Evolutionary conservation across 2,113 vertebrate species (phyloP).

Genomic region (Cololabis saira): DNA sequence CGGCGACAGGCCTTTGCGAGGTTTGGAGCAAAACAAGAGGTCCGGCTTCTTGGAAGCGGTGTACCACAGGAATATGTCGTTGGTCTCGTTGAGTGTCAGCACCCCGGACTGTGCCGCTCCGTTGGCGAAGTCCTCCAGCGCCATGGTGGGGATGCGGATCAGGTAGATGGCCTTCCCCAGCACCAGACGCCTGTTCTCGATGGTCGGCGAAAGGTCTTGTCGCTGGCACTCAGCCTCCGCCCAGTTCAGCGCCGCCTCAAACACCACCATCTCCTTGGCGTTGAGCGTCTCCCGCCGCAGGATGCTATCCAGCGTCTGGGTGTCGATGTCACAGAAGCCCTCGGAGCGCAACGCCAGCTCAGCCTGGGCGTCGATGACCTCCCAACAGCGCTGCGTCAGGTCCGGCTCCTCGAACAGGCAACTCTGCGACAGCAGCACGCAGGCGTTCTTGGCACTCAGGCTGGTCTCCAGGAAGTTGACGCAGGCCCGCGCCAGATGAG

Average conservation of each 20-base stretch:
- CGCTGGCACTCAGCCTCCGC: slow-evolving; percentile 95
- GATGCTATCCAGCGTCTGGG: slow-evolving; percentile 94
- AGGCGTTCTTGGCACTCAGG: slow-evolving; percentile 96
- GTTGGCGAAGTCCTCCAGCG: slow-evolving; percentile 95
- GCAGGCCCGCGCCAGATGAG: slow-evolving; percentile 94
- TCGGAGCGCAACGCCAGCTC: slow-evolving; percentile 96
- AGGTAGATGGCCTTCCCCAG: slow-evolving; percentile 96
- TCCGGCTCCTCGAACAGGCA: slow-evolving; percentile 97
- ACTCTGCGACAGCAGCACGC: slow-evolving; percentile 97
- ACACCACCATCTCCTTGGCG: slow-evolving; percentile 96
- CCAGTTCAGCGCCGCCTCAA: slow-evolving; percentile 94
- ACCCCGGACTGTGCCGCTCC: slow-evolving; percentile 95
- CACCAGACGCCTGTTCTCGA: slow-evolving; percentile 93
- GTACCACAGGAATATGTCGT: slow-evolving; percentile 98
- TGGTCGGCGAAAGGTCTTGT: slow-evolving; percentile 84
- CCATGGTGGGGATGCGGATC: slow-evolving; percentile 95
- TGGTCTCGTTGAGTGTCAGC: slow-evolving; percentile 94
- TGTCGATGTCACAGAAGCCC: slow-evolving; percentile 97
- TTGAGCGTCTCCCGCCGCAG: slow-evolving; percentile 96
- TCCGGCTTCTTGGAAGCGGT: slow-evolving; percentile 95
- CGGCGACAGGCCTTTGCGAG: slow-evolving; percentile 89
- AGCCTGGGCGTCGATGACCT: slow-evolving; percentile 97
- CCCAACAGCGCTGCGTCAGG: slow-evolving; percentile 97
- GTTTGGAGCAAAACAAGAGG: slow-evolving; percentile 89
- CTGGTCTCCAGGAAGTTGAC: slow-evolving; percentile 98